These are phyloP conservation scores for Phalacrocorax brasilianus DNA, from an alignment of 2,113 vertebrate species.

Conservation along the genomic window DNA sequence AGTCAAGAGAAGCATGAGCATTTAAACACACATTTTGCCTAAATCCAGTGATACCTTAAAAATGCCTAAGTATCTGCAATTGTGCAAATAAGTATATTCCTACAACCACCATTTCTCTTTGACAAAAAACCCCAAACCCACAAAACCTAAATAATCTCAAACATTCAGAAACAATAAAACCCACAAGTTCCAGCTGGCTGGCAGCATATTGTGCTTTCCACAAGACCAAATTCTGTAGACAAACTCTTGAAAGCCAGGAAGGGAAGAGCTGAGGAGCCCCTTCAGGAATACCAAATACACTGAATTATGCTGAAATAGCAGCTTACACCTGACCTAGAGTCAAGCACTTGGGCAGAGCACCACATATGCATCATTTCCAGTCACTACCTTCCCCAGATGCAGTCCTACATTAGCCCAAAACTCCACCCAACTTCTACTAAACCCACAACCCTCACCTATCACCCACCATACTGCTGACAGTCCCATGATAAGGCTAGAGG, in stretches of 20 bases:
- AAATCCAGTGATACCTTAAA: neutral
- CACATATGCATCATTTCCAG: neutral
- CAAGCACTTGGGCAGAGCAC: neutral
- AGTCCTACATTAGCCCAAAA: rapidly evolving
- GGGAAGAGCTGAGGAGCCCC: neutral
- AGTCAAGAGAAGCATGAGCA: neutral
- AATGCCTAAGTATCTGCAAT: neutral
- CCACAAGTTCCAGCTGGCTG: neutral
- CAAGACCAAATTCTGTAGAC: neutral
- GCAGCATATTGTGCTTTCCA: neutral
- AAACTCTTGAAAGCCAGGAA: neutral
- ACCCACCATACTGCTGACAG: neutral
- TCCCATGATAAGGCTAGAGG: neutral
- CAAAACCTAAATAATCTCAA: neutral
- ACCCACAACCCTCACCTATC: neutral
- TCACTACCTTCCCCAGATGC: rapidly evolving
- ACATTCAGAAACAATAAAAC: neutral
- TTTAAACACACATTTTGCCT: neutral
- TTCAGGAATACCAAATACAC: neutral
- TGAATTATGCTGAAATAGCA: neutral
- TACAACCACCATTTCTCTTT: neutral
- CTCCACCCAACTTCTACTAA: neutral
- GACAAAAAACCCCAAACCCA: neutral
- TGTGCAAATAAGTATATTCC: neutral
- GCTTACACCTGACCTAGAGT: neutral